Conservation (phyloP, 2,797 vertebrate genomes). For the Basileuterus tristriatus region DNA sequence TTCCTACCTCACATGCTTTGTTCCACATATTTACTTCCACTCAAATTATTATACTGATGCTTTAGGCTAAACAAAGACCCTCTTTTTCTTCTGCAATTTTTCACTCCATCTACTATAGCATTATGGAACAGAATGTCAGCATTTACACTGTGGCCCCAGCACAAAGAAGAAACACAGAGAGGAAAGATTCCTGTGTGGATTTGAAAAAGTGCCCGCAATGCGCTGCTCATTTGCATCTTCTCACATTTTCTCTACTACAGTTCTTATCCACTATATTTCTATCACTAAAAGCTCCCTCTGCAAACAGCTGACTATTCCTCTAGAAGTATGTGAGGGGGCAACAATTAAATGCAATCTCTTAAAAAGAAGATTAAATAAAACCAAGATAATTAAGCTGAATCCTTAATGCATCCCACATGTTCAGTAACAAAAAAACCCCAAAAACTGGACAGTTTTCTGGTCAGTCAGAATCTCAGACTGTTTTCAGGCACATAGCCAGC, state of each 20-base stretch:
- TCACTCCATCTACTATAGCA: background rate
- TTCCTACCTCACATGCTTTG: background rate
- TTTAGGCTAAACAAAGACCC: background rate
- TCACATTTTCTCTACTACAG: background rate
- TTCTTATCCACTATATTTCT: background rate
- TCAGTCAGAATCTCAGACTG: background rate
- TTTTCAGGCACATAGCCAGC: background rate
- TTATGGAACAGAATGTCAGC: background rate
- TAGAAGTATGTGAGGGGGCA: background rate
- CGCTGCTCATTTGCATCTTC: background rate
- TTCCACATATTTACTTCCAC: background rate
- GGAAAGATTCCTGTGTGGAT: background rate
- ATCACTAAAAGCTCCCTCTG: background rate
- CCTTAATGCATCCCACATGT: background rate
- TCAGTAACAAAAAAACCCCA: background rate
- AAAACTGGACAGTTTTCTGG: background rate
- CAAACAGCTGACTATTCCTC: background rate
- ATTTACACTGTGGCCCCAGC: background rate
- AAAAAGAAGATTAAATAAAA: background rate
- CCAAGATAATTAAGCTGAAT: background rate
- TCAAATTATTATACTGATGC: background rate
- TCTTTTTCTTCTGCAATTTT: background rate
- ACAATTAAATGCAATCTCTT: background rate
- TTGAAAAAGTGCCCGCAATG: background rate
- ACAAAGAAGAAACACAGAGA: background rate